Evolutionary conservation across 2,888 invertebrate genomes (phyloP).

Genomic region (Cetonia aurata): DNA sequence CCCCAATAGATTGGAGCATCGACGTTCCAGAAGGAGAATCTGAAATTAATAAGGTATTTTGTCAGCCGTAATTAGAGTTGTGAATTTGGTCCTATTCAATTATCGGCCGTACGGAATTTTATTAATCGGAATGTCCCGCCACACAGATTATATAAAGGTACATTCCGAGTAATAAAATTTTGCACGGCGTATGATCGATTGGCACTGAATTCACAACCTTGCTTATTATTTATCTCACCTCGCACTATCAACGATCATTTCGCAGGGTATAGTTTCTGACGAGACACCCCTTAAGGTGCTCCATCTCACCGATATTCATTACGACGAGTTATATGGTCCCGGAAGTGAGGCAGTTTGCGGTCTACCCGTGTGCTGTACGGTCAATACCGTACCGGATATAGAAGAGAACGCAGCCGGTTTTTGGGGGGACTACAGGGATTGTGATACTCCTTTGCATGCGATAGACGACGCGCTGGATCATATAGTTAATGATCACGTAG

Average conservation of each 20-base stretch:
- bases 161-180: too few relatives aligned
- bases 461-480: constrained; percentile 70
- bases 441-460: constrained; percentile 80
- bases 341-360: constrained; percentile 78
- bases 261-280: constrained; percentile 37
- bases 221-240: too few relatives aligned
- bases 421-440: constrained; percentile 86
- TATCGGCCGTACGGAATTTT: too few relatives aligned
- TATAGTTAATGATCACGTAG: constrained; percentile 13
- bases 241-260: background rate
- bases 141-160: too few relatives aligned
- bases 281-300: constrained; percentile 66
- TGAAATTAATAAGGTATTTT: constrained; percentile 23
- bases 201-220: too few relatives aligned
- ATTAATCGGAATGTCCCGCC: too few relatives aligned
- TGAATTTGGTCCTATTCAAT: too few relatives aligned
- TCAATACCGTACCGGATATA: constrained; percentile 65
- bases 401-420: constrained; percentile 73
- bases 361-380: constrained; percentile 85
- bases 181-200: too few relatives aligned
- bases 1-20: constrained; percentile 55
- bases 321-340: constrained; percentile 80
- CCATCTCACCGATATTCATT: constrained; percentile 84
- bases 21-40: constrained; percentile 50
- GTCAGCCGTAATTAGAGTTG: too few relatives aligned